Evolutionary conservation across 2,888 invertebrate species (phyloP), one percentile per base, ranked within the genome.

Genomic region (Patella depressa): DNA sequence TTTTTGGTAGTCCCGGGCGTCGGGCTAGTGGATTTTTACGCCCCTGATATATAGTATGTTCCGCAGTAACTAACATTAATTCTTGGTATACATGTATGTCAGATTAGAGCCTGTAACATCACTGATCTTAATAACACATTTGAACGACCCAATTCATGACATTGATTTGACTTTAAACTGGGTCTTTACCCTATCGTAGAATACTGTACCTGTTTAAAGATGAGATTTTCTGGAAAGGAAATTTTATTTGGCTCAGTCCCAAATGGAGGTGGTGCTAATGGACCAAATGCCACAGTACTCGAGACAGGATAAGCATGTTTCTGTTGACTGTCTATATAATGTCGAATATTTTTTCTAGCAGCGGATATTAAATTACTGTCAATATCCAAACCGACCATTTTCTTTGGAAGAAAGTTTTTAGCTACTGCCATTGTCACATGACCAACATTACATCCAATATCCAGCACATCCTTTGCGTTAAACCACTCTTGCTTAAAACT

Each of bases 381-480:
- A 85, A 99, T 98, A 91, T 99, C 99, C 84, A 99, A 95, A 79
- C 99, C 99, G 78, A 96, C 80, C 78, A 98, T 95, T 83, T 95
- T 95, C 81, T 94, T 94, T 3, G 98, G 98, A 57, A 94, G 94
- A 85, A 96, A 95, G 87, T 97, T 96, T 81, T 96, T 94, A 0
- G 97, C 99, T 73, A 99, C 94, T 0, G 96, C 95, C 69, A 98
- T 94, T 14, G 99, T 97, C 85, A 99, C 94, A 90, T 98, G 97
- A 1, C 99, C 99, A 80, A 97, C 96, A 92, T 99, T 99, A 92
- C 99, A 99, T 19, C 99, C 99, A 89, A 99, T 96, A 90, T 99
- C 99, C 82, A 99, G 93, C 71, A 99, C 95, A 92, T 97, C 96
- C 92, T 96, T 98, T 3, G 95, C 95, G 82, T 95, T 93, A 91